Base-by-base conservation (phyloP, 1,140 invertebrate species). In the Neotoxoptera formosana region DNA sequence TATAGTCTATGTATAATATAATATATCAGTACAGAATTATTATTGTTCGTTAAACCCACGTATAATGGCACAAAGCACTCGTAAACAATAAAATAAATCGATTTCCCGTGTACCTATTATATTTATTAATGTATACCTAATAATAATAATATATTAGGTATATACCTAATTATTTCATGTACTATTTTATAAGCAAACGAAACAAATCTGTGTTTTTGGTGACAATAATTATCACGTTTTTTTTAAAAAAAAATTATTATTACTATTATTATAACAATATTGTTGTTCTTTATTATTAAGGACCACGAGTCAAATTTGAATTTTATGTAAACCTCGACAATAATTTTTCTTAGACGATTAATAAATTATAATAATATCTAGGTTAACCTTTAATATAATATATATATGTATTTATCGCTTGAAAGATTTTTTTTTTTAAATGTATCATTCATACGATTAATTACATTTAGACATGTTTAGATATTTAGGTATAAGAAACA, bases 291-390 rank as follows among this genome's bases (percentile, higher is more conserved):
- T 92, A 92, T 30, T 34, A 36, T 83, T 92, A 48, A 92, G n/a
- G 91, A 53, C 47, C 21, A 11, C 47, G 7, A n/a, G 81, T 51
- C 47, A 30, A 83, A 51, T 56, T 53, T 93, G 81, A 93, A 93
- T 84, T 93, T 84, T 51, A 41, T 93, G 91, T 93, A 93, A 93
- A 93, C 91, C 23, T 84, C 36, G 91, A 93, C 91, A 93, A 93
- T 93, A 92, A 92, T 83, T 51, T 91, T 36, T 51, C 36, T 41
- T 83, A 90, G 89, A 41, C 23, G 53, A 90, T 23, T 36, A 8
- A 88, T 30, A 47, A 47, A 86, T 86, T 17, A 86, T 30, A 86
- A 47, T 47, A 7, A 41, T 47, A 45, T 53, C 25, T 89, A 89
- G 34, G 87, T 36, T 56, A 53, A 89, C 14, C n/a, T 87, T 34